Conservation (phyloP, 2,797 vertebrate species). For the Diceros bicornis region DNA sequence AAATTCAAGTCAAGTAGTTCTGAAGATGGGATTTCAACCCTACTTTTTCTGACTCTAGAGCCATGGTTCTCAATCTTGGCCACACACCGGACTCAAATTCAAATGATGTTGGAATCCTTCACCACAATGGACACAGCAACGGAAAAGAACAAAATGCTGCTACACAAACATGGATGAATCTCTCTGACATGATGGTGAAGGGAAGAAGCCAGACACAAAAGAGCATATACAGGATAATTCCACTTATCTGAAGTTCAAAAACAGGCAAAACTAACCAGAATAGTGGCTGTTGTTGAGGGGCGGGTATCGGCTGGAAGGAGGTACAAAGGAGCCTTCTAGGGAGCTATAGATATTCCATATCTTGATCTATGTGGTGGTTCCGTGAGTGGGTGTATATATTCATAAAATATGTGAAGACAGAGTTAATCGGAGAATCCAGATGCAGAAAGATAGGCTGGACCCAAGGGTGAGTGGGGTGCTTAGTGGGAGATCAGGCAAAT, state of each 20-base stretch:
- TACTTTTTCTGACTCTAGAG: neutral
- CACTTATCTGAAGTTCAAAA: constrained; percentile 34
- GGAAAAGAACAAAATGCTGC: neutral
- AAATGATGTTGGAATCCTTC: constrained; percentile 36
- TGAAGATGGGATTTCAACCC: constrained; percentile 5
- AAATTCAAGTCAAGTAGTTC: neutral
- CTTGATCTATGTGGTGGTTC: constrained; percentile 36
- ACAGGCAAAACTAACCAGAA: neutral
- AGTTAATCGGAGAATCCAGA: constrained; percentile 25
- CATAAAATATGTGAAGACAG: constrained; percentile 43
- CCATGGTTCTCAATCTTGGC: neutral
- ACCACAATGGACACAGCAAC: neutral
- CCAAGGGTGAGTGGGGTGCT: neutral
- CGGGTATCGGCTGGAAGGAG: neutral
- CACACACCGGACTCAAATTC: neutral
- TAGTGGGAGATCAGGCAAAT: neutral
- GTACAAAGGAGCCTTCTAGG: neutral
- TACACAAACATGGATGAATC: neutral
- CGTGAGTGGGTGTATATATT: neutral
- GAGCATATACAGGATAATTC: neutral
- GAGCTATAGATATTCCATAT: constrained; percentile 33
- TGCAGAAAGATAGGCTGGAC: neutral
- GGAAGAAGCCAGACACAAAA: constrained; percentile 25
- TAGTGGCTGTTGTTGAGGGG: neutral
- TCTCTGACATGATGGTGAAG: neutral